Conservation (phyloP, 2,888 invertebrate species). For the Mythimna impura region DNA sequence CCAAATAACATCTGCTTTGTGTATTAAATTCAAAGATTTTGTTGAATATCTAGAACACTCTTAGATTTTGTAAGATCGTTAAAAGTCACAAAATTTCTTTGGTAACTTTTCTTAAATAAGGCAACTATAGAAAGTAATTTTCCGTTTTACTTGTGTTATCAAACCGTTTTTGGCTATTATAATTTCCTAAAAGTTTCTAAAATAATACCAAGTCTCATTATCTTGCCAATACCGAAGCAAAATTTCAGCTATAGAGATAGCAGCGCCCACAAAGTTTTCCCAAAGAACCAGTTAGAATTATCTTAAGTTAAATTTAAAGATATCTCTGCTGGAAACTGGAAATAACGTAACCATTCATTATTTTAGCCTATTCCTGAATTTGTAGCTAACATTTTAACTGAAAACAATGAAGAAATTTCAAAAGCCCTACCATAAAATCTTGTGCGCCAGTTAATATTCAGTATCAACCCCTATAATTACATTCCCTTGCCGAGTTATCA, state of each 20-base stretch:
- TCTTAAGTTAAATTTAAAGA: constrained; percentile 8
- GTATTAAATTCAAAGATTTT: constrained; percentile 52
- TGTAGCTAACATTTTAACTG: background rate
- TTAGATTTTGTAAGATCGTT: background rate
- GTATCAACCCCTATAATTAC: constrained; percentile 45
- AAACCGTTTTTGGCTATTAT: background rate
- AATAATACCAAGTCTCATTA: constrained; percentile 13
- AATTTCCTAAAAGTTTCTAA: constrained; percentile 7
- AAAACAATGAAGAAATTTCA: background rate
- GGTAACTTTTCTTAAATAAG: background rate
- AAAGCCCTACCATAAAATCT: background rate
- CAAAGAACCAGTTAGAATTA: constrained; percentile 8
- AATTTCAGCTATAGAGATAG: constrained; percentile 21
- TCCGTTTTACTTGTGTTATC: constrained; percentile 18
- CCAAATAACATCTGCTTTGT: constrained; percentile 67
- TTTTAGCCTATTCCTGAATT: background rate
- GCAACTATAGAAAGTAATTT: constrained; percentile 6
- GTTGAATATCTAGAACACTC: constrained; percentile 6
- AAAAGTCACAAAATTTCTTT: constrained; percentile 12
- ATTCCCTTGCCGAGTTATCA: constrained; percentile 29
- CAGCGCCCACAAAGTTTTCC: constrained; percentile 15
- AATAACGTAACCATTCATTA: background rate
- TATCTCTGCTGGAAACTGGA: background rate
- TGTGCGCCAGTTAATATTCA: constrained; percentile 30
- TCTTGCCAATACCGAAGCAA: constrained; percentile 10